Evolutionary conservation across 1,140 invertebrate genomes (phyloP).

Genomic region (Neodiprion virginianus): DNA sequence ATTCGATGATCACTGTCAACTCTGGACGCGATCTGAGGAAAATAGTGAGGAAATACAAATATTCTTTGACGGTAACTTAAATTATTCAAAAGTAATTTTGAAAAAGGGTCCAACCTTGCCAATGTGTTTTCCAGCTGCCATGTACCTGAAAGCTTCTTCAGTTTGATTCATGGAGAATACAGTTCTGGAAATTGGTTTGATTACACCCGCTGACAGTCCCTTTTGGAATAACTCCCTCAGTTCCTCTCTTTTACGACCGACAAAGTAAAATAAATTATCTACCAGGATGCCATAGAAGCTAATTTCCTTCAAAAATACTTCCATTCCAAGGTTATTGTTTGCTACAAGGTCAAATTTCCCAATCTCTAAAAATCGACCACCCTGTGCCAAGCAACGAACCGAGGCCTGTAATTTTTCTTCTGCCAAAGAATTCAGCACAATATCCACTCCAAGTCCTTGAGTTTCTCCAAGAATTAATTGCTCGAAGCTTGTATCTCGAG

Average conservation of each 20-base stretch:
- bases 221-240: conserved; percentile 52
- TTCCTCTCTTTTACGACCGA: conserved; percentile 40
- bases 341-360: conserved; percentile 77
- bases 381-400: conserved; percentile 75
- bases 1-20: background rate
- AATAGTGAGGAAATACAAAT: too few species aligned
- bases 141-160: conserved; percentile 64
- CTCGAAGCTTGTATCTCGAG: conserved; percentile 75
- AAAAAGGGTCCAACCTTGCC: conserved; percentile 64
- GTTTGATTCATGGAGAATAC: conserved; percentile 57
- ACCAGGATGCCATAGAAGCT: conserved; percentile 80
- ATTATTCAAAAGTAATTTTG: too few species aligned
- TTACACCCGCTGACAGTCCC: conserved; percentile 63
- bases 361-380: conserved; percentile 79
- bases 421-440: conserved; percentile 80
- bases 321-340: conserved; percentile 72
- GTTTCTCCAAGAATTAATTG: conserved; percentile 69
- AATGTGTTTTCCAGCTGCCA: conserved; percentile 78
- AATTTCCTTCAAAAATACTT: conserved; percentile 82
- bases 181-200: conserved; percentile 58
- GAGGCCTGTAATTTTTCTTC: conserved; percentile 82
- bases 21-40: too few species aligned
- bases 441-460: conserved; percentile 73
- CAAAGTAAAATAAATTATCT: conserved; percentile 67
- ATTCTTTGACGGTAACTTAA: too few species aligned